Evolutionary conservation across 2,888 invertebrate species (phyloP).

Genomic region (Griposia aprilina): DNA sequence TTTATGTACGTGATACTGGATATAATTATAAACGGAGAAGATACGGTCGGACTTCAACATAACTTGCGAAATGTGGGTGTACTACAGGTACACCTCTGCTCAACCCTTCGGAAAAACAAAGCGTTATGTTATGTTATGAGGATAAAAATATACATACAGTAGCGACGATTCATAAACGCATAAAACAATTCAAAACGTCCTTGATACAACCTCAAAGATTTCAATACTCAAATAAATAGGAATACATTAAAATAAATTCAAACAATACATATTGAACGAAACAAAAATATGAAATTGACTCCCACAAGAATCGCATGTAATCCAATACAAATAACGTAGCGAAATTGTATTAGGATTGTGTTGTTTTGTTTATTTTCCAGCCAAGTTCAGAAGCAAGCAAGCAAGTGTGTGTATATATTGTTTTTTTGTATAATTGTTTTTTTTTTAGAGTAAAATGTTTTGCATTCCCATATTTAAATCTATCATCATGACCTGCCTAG

Average conservation of each 20-base stretch:
- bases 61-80: background rate
- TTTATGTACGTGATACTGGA: background rate
- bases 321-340: slow-evolving; percentile 17
- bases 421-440: background rate
- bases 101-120: background rate
- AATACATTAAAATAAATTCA: slow-evolving; percentile 53
- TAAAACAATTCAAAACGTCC: background rate
- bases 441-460: background rate
- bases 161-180: slow-evolving; percentile 8
- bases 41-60: background rate
- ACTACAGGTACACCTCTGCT: background rate
- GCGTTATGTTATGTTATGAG: background rate
- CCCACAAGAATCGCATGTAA: slow-evolving; percentile 22
- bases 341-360: slow-evolving; percentile 11
- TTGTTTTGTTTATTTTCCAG: slow-evolving; percentile 33
- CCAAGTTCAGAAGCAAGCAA: background rate
- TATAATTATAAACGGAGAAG: background rate
- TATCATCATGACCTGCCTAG: background rate
- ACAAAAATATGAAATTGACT: slow-evolving; percentile 43
- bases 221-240: slow-evolving; percentile 26
- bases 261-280: slow-evolving; percentile 14
- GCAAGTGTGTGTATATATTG: background rate
- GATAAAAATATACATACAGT: background rate
- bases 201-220: slow-evolving; percentile 19
- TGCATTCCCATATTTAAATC: background rate